Base-by-base conservation (phyloP, 2,113 vertebrate genomes). In the Lasiurus cinereus region DNA sequence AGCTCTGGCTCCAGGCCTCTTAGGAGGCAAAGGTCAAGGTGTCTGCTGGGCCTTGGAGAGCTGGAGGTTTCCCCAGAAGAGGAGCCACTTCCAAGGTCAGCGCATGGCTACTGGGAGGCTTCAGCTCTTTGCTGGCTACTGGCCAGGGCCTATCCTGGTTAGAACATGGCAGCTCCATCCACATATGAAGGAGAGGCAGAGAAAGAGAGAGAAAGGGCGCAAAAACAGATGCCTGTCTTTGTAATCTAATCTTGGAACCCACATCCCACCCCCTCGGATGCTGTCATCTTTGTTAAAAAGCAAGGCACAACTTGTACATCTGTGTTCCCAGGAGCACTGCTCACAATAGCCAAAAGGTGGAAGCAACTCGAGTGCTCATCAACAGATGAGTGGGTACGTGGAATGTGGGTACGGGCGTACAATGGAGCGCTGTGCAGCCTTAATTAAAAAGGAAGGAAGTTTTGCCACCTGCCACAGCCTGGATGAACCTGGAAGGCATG, bases 41-140 rank as follows among this genome's bases (percentile, higher is more conserved):
- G 13, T 5, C 2, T 5, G 2, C 6, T 0, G 0, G 43, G 36
- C 15, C 6, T 7, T 15, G 9, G 86, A 21, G 0, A 39, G 56
- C 54, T 18, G 22, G 9, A 14, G 15, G 13, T 4, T 33, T 52
- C 18, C 27, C 7, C 31, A 13, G 7, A 8, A 15, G 2, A 36
- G 36, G 13, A 18, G 24, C 1, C 24, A 0, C 15, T 16, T 33
- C 27, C 7, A 36, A 24, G 27, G 56, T 79, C 54, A 43, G 4
- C 67, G 14, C 1, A 46, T 1, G 10, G 72, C 33, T 15, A 0
- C 15, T n/a, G 83, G 22, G 1, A 56, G 72, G 33, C 39, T 29
- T 88, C 2, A 0, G 7, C 6, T 56, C 16, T 50, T 52, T 1
- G 0, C 4, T 18, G 15, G 36, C 33, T 31, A 48, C 4, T 46